Evolutionary conservation across 2,888 invertebrate species (phyloP), one percentile per base, ranked within the genome.

Genomic region (Graphium colonna): DNA sequence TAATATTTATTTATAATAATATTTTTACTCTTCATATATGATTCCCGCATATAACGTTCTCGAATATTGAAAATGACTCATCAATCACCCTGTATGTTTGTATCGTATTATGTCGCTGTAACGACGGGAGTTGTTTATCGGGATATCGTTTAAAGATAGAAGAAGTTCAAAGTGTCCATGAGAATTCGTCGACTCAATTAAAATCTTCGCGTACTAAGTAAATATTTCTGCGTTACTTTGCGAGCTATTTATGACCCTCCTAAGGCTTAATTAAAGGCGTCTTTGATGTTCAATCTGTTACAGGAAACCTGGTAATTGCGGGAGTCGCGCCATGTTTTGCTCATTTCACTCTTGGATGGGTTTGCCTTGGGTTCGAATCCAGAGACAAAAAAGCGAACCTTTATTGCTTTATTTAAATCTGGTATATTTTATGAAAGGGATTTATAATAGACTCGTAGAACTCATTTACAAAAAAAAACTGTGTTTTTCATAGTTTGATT

Each of bases 201-300:
- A 84, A 83, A 77, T 69, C 71, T 78, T 78, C 74, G 67, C 65
- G 67, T 69, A 69, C 73, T 76, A 74, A 78, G 83, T 86, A 84
- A 86, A 86, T 83, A 85, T 81, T 82, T 78, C 75, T 72, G 73
- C 77, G 73, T 77, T 79, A 76, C 77, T 80, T 75, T 71, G 74
- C 71, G 67, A 68, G 77, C 78, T 82, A 84, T 85, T 85, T 84
- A 86, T 80, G 79, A 74, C 69, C 75, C 75, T 79, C 75, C 75
- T 75, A 77, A 79, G 76, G 77, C 77, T 84, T 87, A 87, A 87
- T 88, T 88, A 86, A 81, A 36, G 71, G 67, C 68, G 64, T 69
- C 82, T 88, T 88, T 88, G 87, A 88, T 85, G 86, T 88, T 83
- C 83, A 85, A 86, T 86, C 83, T 82, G 82, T 78, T 78, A 80